These are phyloP conservation scores for Euphonia xanthogaster DNA, from an alignment of 2,797 vertebrate genomes.

Conservation along the genomic window DNA sequence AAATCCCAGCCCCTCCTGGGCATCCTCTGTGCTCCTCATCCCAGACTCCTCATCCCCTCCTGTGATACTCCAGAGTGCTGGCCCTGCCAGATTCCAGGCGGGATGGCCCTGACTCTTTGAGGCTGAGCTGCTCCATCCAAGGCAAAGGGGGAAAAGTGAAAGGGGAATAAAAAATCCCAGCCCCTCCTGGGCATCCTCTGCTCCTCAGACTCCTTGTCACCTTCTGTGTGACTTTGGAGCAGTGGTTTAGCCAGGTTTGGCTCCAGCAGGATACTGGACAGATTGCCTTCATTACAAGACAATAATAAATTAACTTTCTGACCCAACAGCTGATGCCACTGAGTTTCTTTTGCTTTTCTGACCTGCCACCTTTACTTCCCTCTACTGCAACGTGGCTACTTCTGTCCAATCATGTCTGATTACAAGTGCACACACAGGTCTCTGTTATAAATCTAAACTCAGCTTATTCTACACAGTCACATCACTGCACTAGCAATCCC, in stretches of 20 bases:
- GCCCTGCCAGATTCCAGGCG: no score
- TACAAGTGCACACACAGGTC: not conserved
- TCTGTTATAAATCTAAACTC: not conserved
- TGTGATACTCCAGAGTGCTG: no score
- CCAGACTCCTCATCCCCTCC: no score
- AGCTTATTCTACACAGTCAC: not conserved
- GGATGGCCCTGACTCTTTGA: no score
- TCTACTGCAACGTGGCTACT: not conserved
- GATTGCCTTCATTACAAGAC: no score
- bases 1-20: no score
- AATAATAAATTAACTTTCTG: not conserved
- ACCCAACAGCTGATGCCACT: not conserved
- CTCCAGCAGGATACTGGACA: no score
- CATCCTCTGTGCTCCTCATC: no score
- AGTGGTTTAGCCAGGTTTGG: no score
- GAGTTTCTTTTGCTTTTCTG: not conserved
- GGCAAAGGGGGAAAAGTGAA: not conserved
- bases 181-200: not conserved
- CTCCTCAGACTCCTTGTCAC: rapidly evolving
- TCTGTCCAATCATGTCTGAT: not conserved
- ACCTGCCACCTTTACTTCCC: not conserved
- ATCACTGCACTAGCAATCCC: not conserved
- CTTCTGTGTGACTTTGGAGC: not conserved
- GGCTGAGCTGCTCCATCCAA: no score
- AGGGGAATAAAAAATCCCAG: not conserved